These are phyloP conservation scores for Delphinapterus leucas DNA, from an alignment of 2,113 vertebrate species.

Conservation along the genomic window DNA sequence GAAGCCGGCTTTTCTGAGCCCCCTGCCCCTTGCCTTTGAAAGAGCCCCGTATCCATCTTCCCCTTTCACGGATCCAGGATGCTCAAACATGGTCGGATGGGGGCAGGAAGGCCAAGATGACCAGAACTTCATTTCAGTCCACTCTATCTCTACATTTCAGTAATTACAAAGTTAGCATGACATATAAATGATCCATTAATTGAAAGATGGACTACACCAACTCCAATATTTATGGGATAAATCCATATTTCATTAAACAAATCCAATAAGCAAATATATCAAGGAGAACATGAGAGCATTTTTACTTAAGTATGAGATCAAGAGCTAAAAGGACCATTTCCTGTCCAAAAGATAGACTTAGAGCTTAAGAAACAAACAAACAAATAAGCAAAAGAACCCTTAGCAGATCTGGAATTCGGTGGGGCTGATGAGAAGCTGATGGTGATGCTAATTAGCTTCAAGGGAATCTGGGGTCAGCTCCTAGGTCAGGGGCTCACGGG, in stretches of 20 bases:
- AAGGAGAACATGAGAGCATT: conserved; percentile 77
- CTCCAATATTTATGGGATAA: conserved; percentile 85
- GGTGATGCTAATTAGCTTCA: background rate
- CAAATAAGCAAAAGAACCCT: background rate
- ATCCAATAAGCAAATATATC: conserved; percentile 85
- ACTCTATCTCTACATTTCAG: conserved; percentile 81
- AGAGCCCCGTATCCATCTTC: conserved; percentile 14
- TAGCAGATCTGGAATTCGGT: background rate
- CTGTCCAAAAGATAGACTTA: conserved; percentile 15
- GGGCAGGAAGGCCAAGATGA: conserved; percentile 40
- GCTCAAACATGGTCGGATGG: conserved; percentile 65
- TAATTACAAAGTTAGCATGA: conserved; percentile 85
- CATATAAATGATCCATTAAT: conserved; percentile 86
- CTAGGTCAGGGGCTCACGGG: background rate
- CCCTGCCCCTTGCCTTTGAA: background rate
- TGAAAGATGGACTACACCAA: conserved; percentile 82
- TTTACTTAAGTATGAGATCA: conserved; percentile 78
- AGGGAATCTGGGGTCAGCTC: background rate
- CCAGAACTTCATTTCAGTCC: conserved; percentile 75
- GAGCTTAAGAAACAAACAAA: background rate
- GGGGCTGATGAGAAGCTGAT: background rate
- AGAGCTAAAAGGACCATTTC: conserved; percentile 41
- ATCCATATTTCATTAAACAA: conserved; percentile 89
- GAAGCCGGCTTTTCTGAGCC: background rate
- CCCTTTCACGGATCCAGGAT: background rate